Evolutionary conservation across 2,113 vertebrate species (phyloP).

Genomic region (Grallaria varia): DNA sequence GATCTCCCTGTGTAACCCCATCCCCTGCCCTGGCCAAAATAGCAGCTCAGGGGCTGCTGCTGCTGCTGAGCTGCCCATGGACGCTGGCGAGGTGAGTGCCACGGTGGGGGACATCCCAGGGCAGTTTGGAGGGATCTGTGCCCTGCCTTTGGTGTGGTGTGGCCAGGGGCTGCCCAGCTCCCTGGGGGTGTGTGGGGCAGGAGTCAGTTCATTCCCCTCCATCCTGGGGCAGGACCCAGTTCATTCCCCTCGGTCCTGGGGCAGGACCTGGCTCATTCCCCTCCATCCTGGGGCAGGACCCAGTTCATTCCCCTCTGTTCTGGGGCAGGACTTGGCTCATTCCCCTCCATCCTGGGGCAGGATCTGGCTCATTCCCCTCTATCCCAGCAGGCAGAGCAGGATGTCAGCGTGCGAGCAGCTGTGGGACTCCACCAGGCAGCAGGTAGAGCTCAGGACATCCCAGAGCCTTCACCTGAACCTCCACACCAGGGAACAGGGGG

Average conservation of each 20-base stretch:
- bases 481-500: rapidly evolving
- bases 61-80: background rate
- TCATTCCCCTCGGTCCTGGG: no score
- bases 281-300: background rate
- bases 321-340: background rate
- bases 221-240: background rate
- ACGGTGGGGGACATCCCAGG: background rate
- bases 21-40: background rate
- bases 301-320: background rate
- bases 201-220: background rate
- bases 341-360: background rate
- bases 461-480: background rate
- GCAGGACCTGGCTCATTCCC: background rate
- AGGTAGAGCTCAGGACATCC: background rate
- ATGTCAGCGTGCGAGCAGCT: background rate
- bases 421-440: background rate
- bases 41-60: background rate
- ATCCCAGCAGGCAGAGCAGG: background rate
- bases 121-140: background rate
- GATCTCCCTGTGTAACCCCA: background rate
- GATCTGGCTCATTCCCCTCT: background rate
- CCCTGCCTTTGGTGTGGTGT: rapidly evolving
- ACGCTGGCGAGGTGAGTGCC: background rate
- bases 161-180: background rate
- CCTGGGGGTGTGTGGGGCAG: background rate